A percentile compares a stretch with the other conserved stretches of the same genome.
Evolutionary conservation across 1,140 invertebrate genomes (phyloP).

Genomic region (Neodiprion pinetum): DNA sequence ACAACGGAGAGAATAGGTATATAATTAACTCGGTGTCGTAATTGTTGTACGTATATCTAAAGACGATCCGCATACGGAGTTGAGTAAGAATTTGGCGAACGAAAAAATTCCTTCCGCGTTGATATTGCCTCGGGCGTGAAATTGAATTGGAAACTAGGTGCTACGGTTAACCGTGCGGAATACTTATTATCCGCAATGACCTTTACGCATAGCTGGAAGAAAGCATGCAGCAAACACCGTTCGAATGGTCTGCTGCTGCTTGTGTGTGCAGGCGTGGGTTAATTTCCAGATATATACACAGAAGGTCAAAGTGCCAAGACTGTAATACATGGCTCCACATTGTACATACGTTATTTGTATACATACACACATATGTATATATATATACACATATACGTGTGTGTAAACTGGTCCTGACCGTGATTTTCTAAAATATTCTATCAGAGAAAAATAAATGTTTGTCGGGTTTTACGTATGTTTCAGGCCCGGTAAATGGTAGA

Average conservation of each 20-base stretch:
- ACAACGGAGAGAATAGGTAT: no score
- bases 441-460: background rate
- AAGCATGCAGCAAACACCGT: no score
- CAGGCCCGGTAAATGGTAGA: slow-evolving; percentile 52
- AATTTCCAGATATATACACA: no score
- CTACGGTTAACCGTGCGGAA: background rate
- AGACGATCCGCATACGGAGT: no score
- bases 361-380: background rate
- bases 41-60: no score
- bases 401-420: background rate
- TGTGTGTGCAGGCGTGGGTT: background rate
- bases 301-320: background rate
- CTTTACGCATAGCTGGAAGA: no score
- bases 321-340: background rate
- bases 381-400: background rate
- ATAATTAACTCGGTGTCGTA: no score
- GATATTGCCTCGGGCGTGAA: no score
- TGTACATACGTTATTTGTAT: background rate
- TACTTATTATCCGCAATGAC: background rate
- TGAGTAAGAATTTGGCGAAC: no score
- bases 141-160: no score
- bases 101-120: no score
- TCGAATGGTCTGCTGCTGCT: background rate
- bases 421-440: background rate
- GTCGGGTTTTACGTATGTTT: background rate